Percentiles rank a stretch among this genome's conserved stretches.
phyloP scores from a whole-genome alignment of 2,797 vertebrate genomes.

The Liasis olivaceus region DNA sequence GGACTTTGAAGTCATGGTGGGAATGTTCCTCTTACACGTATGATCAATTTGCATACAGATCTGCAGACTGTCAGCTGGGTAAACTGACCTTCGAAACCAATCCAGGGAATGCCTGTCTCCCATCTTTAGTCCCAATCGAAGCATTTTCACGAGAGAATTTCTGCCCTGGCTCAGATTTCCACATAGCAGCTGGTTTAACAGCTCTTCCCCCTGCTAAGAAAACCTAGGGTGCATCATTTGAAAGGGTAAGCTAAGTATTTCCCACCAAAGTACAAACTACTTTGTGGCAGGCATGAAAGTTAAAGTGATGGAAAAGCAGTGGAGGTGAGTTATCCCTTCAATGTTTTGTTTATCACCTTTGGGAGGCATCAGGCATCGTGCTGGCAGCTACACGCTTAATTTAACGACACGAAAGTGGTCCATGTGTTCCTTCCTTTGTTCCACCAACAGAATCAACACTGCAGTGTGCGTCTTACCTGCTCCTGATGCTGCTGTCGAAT shows the following conservation, averaged over 20 bases:
- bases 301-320: background rate
- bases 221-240: too few species aligned
- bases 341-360: background rate
- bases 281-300: background rate
- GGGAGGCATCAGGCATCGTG: background rate
- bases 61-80: too few species aligned
- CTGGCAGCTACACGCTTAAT: background rate
- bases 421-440: background rate
- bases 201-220: background rate
- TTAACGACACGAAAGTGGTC: background rate
- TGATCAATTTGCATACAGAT: too few species aligned
- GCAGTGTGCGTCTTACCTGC: conserved; percentile 7
- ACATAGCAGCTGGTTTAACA: background rate
- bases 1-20: too few species aligned
- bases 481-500: background rate
- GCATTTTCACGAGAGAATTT: background rate
- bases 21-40: too few species aligned
- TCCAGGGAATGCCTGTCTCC: too few species aligned
- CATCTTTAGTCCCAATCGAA: background rate
- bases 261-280: background rate
- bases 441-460: background rate
- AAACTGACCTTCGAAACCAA: too few species aligned
- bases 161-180: background rate
- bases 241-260: background rate
- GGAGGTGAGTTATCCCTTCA: background rate